Base-by-base conservation (phyloP, 2,888 invertebrate genomes). In the Mythimna vitellina region DNA sequence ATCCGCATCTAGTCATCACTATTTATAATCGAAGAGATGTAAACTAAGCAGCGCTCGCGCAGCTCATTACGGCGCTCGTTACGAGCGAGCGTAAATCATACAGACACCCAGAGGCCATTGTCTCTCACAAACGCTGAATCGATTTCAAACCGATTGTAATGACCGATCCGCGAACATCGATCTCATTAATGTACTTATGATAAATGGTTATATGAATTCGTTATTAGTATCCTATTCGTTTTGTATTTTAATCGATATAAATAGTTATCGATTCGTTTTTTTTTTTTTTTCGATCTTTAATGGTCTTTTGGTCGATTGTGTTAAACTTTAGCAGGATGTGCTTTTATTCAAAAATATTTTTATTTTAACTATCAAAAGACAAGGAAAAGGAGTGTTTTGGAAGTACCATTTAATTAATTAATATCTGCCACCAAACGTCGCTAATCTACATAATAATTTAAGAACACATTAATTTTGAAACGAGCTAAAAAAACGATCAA, bases 1-100 rank as follows among this genome's bases (percentile, higher is more conserved):
- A 78, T 67, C 73, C 66, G 54, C 82, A 74, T 82, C 67, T 74
- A 76, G 71, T 73, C 81, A 81, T 86, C 85, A 81, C 83, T 86
- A 86, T 85, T 78, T 78, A 90, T 92, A 91, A 91, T 91, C 89
- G 88, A 86, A 86, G 81, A 84, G 87, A 84, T 87, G 88, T 88
- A 89, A 89, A 88, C 87, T 89, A 89, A 88, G 84, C 91, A 88
- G 92, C 92, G 93, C 90, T 86, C 84, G 93, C 92, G 93, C 94
- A 93, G 89, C 95, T 95, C 95, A 95, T 94, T 95, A 95, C 91
- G 89, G 90, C 88, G 84, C 88, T 90, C 92, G 91, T 94, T 94
- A 95, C 94, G 93, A 94, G 92, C 90, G 89, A 87, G 89, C 92
- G 94, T 94, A 95, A 95, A 94, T 95, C 95, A 94, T 91, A 88